These are phyloP conservation scores for Matsumyia berberina DNA, from an alignment of 2,888 invertebrate species.

Conservation along the genomic window DNA sequence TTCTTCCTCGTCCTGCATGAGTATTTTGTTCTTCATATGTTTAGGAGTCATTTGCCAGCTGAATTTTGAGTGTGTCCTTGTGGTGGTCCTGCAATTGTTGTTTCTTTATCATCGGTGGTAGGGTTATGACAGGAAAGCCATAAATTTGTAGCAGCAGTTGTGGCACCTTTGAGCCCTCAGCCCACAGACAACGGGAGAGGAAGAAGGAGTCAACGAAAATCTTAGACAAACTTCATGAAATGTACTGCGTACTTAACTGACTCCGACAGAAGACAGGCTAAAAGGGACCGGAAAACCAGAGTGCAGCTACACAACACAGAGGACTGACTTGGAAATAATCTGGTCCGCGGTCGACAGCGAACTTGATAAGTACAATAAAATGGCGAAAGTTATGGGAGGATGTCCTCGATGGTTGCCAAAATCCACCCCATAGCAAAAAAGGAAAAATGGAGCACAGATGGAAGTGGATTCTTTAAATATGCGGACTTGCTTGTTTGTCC, in stretches of 20 bases:
- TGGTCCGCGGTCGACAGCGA: conserved; percentile 63
- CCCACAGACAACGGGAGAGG: neutral
- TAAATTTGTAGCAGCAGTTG: conserved; percentile 74
- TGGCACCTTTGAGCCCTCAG: conserved; percentile 65
- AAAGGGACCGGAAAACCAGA: conserved; percentile 27
- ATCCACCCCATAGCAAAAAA: conserved; percentile 13
- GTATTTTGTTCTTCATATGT: conserved; percentile 57
- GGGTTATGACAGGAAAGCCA: conserved; percentile 71
- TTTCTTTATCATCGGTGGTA: conserved; percentile 34
- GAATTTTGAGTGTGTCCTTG: conserved; percentile 65
- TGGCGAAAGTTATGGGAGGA: conserved; percentile 39
- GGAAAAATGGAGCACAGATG: conserved; percentile 18
- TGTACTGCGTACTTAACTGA: conserved; percentile 65
- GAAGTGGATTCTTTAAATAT: conserved; percentile 22
- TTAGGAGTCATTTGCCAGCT: conserved; percentile 55
- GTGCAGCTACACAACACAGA: conserved; percentile 16
- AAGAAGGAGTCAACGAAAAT: conserved; percentile 45
- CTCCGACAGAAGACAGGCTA: conserved; percentile 48
- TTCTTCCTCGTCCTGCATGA: neutral
- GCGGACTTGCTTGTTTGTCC: conserved; percentile 11
- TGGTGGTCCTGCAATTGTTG: conserved; percentile 30
- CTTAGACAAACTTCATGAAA: conserved; percentile 62
- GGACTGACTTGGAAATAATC: conserved; percentile 46
- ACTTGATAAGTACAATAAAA: conserved; percentile 71
- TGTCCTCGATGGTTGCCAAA: conserved; percentile 51